These are phyloP conservation scores for Drosophila kanekoi DNA, from an alignment of 2,888 invertebrate species.

Conservation along the genomic window DNA sequence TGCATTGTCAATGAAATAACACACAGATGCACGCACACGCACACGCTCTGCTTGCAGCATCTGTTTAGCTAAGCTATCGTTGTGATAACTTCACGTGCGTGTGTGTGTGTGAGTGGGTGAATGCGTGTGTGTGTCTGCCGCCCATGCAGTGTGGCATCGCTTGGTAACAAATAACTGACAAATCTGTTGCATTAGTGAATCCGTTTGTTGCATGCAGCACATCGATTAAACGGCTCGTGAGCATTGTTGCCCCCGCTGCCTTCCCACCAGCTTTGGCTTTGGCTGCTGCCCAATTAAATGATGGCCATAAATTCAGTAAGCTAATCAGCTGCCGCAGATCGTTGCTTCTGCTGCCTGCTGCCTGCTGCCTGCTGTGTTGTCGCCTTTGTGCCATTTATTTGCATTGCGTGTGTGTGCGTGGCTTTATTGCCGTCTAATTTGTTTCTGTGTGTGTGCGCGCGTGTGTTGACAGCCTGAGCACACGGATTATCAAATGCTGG, in stretches of 20 bases:
- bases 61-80: slow-evolving; percentile 28
- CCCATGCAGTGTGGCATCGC: slow-evolving; percentile 15
- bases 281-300: slow-evolving; percentile 73
- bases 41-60: slow-evolving; percentile 4
- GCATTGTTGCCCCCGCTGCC: slow-evolving; percentile 5
- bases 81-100: neutral
- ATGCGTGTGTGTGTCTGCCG: slow-evolving; percentile 23
- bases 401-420: slow-evolving; percentile 28
- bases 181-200: slow-evolving; percentile 72
- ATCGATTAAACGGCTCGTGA: slow-evolving; percentile 50
- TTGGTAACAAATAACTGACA: slow-evolving; percentile 65
- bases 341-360: neutral
- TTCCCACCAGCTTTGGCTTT: slow-evolving; percentile 33
- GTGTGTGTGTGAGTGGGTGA: neutral
- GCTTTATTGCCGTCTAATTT: slow-evolving; percentile 20
- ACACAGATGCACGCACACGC: neutral
- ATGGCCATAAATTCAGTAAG: slow-evolving; percentile 67
- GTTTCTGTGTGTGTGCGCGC: slow-evolving; percentile 28
- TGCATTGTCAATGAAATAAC: slow-evolving; percentile 18
- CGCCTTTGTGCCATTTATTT: slow-evolving; percentile 28
- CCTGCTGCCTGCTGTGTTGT: slow-evolving; percentile 10
- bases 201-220: slow-evolving; percentile 52
- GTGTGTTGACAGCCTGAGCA: slow-evolving; percentile 32
- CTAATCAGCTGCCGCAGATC: slow-evolving; percentile 47
- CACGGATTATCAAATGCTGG: slow-evolving; percentile 21